These are phyloP conservation scores for Polydrusus pterygomalis DNA, from an alignment of 2,888 invertebrate genomes.

Conservation along the genomic window DNA sequence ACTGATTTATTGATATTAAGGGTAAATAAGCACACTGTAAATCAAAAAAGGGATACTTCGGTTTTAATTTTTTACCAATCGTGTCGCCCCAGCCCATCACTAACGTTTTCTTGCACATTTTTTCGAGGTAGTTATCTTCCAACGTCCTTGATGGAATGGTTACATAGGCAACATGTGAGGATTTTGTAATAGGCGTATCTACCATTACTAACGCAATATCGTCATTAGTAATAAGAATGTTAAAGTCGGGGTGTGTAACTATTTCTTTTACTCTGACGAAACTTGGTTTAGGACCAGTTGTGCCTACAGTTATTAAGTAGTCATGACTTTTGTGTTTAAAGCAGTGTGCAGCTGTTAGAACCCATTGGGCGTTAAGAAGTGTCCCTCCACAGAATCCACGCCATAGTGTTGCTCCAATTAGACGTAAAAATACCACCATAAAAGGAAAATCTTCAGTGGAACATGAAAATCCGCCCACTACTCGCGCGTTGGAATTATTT, in stretches of 20 bases:
- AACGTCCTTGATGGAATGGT: not conserved
- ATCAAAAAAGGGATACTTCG: not conserved
- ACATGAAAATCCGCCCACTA: slow-evolving; percentile 26
- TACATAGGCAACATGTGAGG: slow-evolving; percentile 18
- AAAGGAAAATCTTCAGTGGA: slow-evolving; percentile 36
- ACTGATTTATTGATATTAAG: not conserved
- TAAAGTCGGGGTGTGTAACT: not conserved
- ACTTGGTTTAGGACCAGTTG: not conserved
- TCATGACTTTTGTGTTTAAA: not conserved
- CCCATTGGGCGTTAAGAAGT: slow-evolving; percentile 20
- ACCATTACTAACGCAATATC: slow-evolving; percentile 33
- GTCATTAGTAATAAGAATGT: not conserved
- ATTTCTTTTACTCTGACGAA: not conserved
- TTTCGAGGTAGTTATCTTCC: not conserved
- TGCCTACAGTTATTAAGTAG: not conserved
- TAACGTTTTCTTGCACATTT: slow-evolving; percentile 3
- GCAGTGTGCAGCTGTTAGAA: slow-evolving; percentile 36
- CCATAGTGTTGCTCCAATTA: not conserved
- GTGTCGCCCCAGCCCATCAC: slow-evolving; percentile 35
- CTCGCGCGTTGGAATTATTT: not conserved
- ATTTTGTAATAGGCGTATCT: not conserved
- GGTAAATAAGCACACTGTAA: slow-evolving; percentile 31
- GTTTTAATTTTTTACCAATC: not conserved
- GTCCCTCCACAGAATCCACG: slow-evolving; percentile 19
- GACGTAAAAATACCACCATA: slow-evolving; percentile 14